Percentiles rank a stretch among this genome's conserved stretches.
phyloP scores from a whole-genome alignment of 2,797 vertebrate species.

The Takifugu ocellatus region DNA sequence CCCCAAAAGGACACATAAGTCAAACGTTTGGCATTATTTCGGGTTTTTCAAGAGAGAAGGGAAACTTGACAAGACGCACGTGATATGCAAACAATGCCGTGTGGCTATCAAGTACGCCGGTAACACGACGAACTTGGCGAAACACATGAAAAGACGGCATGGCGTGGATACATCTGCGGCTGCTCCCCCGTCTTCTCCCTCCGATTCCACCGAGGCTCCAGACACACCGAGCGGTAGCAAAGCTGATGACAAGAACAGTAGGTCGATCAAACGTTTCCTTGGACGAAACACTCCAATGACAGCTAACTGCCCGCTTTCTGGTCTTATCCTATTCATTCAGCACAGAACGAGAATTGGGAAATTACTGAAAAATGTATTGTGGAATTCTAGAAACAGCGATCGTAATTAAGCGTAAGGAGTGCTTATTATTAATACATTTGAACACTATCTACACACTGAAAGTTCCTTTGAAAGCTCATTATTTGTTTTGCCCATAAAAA shows the following conservation, averaged over 20 bases:
- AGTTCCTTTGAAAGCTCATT: too few species aligned
- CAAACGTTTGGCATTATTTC: neutral
- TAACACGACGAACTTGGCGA: slow-evolving; percentile 1
- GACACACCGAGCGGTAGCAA: neutral
- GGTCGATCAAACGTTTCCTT: neutral
- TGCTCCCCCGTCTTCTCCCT: neutral
- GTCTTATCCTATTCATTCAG: too few species aligned
- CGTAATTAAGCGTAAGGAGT: too few species aligned
- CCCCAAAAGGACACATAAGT: neutral
- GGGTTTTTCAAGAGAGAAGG: neutral
- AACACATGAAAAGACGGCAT: neutral
- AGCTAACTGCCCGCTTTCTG: neutral
- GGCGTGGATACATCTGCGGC: neutral
- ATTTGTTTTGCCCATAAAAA: too few species aligned
- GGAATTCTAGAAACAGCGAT: too few species aligned
- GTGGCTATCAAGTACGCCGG: neutral
- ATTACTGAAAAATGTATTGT: too few species aligned
- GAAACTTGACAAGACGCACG: slow-evolving; percentile 1
- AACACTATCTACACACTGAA: too few species aligned
- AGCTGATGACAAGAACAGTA: neutral
- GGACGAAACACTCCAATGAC: neutral
- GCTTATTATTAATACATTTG: too few species aligned
- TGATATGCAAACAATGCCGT: neutral
- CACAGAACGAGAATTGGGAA: too few species aligned
- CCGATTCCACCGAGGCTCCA: neutral